phyloP scores from a whole-genome alignment of 2,797 vertebrate genomes.

The Poecile montanus region DNA sequence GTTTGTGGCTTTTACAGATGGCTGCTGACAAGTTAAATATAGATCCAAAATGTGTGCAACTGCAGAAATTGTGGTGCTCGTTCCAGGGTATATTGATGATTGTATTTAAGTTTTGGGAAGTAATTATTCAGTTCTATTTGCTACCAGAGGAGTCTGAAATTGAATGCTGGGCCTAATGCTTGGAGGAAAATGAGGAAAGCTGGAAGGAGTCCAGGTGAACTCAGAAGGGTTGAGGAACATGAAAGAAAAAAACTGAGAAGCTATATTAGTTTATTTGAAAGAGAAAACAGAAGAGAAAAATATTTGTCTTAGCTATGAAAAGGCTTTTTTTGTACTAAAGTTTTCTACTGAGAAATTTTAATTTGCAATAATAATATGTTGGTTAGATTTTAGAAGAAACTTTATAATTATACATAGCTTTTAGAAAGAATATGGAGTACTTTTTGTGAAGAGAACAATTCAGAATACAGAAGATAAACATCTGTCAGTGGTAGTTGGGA shows the following conservation, averaged over 20 bases:
- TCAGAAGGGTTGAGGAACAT: not conserved
- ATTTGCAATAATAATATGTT: not conserved
- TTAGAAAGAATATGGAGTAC: not conserved
- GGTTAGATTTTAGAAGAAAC: not conserved
- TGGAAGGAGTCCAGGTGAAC: not conserved
- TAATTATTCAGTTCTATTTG: not conserved
- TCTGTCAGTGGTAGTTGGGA: not conserved
- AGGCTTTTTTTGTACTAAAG: not conserved
- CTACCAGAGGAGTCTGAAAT: not conserved
- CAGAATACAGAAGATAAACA: not conserved
- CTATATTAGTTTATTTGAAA: not conserved
- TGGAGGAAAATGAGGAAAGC: not conserved
- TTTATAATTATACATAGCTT: not conserved
- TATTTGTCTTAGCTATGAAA: not conserved
- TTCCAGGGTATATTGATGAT: not conserved
- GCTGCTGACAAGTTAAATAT: slow-evolving; percentile 10
- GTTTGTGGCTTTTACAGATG: not conserved
- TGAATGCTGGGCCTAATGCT: not conserved
- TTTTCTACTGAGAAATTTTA: not conserved
- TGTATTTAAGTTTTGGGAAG: not conserved
- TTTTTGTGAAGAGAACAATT: not conserved
- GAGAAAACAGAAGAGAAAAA: not conserved
- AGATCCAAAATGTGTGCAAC: not conserved
- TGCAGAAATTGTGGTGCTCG: not conserved
- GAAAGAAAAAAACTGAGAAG: not conserved